Evolutionary conservation across 2,888 invertebrate species (phyloP).

Genomic region (Argynnis bischoffii): DNA sequence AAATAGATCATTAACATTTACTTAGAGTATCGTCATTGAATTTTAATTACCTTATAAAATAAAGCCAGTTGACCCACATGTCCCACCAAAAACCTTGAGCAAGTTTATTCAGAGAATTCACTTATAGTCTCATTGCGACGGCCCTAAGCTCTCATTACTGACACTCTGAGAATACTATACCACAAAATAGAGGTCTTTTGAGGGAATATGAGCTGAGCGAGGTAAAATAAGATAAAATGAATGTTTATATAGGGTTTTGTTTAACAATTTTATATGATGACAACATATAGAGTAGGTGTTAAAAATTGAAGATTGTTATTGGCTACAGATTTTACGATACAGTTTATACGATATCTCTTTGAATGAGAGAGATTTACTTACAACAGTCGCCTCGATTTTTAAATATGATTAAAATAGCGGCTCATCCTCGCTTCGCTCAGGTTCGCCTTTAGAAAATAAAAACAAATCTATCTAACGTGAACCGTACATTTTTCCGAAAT

Average conservation of each 20-base stretch:
- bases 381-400: no score
- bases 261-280: neutral
- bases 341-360: no score
- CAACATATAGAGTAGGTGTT: no score
- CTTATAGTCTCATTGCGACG: conserved; percentile 41
- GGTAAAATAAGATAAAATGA: conserved; percentile 16
- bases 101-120: conserved; percentile 45
- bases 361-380: no score
- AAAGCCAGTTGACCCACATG: conserved; percentile 25
- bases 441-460: no score
- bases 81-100: conserved; percentile 30
- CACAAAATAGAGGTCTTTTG: conserved; percentile 9
- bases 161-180: conserved; percentile 39
- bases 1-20: no score
- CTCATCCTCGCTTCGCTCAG: no score
- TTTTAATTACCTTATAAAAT: conserved; percentile 7
- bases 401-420: no score
- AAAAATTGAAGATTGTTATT: no score
- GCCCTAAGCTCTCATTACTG: conserved; percentile 57
- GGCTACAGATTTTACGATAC: no score
- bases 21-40: neutral
- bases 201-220: conserved; percentile 7
- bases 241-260: neutral
- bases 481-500: no score
- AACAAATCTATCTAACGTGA: no score